phyloP scores from a whole-genome alignment of 2,888 invertebrate genomes.

The Amphipoea oculea region DNA sequence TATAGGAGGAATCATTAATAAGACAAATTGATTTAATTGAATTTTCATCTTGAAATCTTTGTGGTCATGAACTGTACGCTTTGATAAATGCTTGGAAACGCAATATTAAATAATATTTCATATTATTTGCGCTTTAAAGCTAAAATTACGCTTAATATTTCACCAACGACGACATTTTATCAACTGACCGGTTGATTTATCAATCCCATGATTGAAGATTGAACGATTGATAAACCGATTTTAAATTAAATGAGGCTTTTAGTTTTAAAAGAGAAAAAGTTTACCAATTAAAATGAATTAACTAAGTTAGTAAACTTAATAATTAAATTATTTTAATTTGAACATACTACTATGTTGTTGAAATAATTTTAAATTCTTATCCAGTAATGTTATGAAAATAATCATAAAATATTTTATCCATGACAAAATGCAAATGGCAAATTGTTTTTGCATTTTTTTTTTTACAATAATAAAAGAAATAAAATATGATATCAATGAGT shows the following conservation, averaged over 20 bases:
- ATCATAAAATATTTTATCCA: conserved; percentile 46
- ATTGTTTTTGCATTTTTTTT: conserved; percentile 12
- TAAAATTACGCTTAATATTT: conserved; percentile 36
- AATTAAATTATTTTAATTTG: conserved; percentile 22
- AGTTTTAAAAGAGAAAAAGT: conserved; percentile 14
- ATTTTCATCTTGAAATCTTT: not conserved
- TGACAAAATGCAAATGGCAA: conserved; percentile 36
- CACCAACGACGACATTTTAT: conserved; percentile 3
- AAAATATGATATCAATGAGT: conserved; percentile 63
- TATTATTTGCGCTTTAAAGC: conserved; percentile 24
- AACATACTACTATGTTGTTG: conserved; percentile 9
- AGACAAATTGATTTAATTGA: not conserved
- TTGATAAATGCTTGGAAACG: not conserved
- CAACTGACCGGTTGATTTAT: conserved; percentile 18
- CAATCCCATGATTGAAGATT: conserved; percentile 9
- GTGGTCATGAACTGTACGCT: not conserved
- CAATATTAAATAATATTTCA: not conserved
- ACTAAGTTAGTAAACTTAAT: conserved; percentile 20
- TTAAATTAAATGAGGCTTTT: conserved; percentile 50
- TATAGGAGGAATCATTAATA: conserved; percentile 18
- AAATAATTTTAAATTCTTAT: conserved; percentile 20
- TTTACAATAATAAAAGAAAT: conserved; percentile 28
- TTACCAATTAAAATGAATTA: conserved; percentile 15
- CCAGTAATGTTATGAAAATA: conserved; percentile 4
- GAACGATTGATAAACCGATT: conserved; percentile 17